These are phyloP conservation scores for Leptonema lineaticorne DNA, from an alignment of 1,140 invertebrate genomes.

Conservation along the genomic window DNA sequence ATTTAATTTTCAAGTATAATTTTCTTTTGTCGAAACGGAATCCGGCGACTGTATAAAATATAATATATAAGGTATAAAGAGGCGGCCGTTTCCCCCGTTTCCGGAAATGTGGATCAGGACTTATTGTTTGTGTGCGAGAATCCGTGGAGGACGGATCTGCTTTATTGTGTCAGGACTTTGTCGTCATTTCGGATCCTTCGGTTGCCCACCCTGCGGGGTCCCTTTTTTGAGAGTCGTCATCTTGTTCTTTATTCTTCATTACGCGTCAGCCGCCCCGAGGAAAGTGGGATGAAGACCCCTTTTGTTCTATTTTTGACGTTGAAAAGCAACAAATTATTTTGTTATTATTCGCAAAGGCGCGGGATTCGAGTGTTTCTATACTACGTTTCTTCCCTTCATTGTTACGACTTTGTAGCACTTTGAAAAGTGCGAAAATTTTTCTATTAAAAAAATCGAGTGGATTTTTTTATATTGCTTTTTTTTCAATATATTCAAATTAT, in stretches of 20 bases:
- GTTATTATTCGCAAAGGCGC: slow-evolving; percentile 29
- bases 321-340: slow-evolving; percentile 42
- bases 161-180: slow-evolving; percentile 29
- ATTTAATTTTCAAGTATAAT: too few species aligned
- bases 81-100: too few species aligned
- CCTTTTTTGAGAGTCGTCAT: slow-evolving; percentile 20
- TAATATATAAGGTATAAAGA: too few species aligned
- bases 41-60: too few species aligned
- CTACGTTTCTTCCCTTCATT: too few species aligned
- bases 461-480: too few species aligned
- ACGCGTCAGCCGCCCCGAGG: slow-evolving; percentile 34
- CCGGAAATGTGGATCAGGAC: slow-evolving; percentile 25
- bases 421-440: slow-evolving; percentile 15
- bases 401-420: too few species aligned
- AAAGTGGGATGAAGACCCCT: slow-evolving; percentile 16
- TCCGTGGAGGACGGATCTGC: slow-evolving; percentile 34
- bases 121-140: slow-evolving; percentile 35
- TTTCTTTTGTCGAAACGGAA: too few species aligned
- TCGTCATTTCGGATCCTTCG: not conserved
- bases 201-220: not conserved
- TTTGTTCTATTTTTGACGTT: slow-evolving; percentile 40
- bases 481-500: too few species aligned
- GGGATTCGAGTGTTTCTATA: slow-evolving; percentile 32
- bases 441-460: too few species aligned
- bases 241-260: slow-evolving; percentile 39